Percentiles rank a stretch among this genome's conserved stretches.
Evolutionary conservation across 2,113 vertebrate genomes (phyloP).

Genomic region (Blennius ocellaris): DNA sequence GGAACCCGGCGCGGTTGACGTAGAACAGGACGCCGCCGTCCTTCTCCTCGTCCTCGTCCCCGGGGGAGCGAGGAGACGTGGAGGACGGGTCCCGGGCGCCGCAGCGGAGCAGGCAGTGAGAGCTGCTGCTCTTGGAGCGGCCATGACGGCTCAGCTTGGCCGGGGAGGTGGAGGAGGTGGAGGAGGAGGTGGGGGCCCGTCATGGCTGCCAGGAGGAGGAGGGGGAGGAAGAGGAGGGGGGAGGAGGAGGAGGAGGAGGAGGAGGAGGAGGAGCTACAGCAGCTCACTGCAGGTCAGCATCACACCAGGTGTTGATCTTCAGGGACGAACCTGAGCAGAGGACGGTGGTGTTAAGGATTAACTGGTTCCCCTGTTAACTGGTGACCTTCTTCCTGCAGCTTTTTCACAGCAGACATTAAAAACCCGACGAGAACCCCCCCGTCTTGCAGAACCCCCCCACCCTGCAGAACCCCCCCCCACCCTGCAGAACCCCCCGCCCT

Average conservation of each 20-base stretch:
- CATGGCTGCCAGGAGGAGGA: constrained; percentile 73
- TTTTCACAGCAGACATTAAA: no score
- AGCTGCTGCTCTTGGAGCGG: constrained; percentile 89
- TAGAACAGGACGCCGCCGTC: constrained; percentile 92
- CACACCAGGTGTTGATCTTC: constrained; percentile 44
- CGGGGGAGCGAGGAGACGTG: constrained; percentile 65
- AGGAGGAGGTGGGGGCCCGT: constrained; percentile 87
- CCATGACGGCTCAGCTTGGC: constrained; percentile 85
- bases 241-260: constrained; percentile 37
- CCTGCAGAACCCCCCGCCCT: no score
- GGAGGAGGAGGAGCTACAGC: constrained; percentile 27
- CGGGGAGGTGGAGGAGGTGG: constrained; percentile 76
- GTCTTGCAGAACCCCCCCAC: no score
- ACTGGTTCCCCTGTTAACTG: no score
- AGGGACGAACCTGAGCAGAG: constrained; percentile 20
- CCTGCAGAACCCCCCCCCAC: no score
- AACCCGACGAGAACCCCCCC: no score
- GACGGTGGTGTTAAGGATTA: neutral
- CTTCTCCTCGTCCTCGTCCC: constrained; percentile 91
- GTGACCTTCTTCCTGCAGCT: no score
- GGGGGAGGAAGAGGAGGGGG: constrained; percentile 37
- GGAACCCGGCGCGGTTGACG: constrained; percentile 94
- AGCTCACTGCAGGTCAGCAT: constrained; percentile 10
- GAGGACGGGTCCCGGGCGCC: constrained; percentile 57
- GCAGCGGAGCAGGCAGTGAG: constrained; percentile 72